Evolutionary conservation across 2,113 vertebrate species (phyloP).

Genomic region (Mystacornis crossleyi): DNA sequence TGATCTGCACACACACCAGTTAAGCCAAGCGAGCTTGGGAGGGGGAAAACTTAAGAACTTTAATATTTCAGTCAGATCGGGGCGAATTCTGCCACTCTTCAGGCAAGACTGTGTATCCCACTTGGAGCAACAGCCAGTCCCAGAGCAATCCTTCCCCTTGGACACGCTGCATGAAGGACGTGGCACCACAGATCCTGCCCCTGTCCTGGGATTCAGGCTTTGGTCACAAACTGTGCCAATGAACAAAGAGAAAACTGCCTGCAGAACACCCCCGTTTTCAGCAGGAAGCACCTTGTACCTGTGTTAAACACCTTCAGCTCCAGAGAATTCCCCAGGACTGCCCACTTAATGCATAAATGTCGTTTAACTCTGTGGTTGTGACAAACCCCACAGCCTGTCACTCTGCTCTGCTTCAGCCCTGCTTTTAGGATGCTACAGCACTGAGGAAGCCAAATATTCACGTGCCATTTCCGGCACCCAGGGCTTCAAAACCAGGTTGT

Average conservation of each 20-base stretch:
- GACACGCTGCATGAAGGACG: not conserved
- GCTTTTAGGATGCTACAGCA: not conserved
- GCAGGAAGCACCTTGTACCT: not conserved
- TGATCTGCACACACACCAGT: not conserved
- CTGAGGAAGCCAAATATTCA: not conserved
- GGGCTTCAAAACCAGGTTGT: not conserved
- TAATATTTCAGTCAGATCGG: not conserved
- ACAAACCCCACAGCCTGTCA: not conserved
- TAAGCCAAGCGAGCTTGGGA: not conserved
- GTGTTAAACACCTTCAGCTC: not conserved
- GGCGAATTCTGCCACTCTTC: not conserved
- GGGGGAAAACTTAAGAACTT: not conserved
- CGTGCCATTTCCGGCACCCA: not conserved
- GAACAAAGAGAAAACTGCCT: not conserved
- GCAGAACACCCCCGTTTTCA: not conserved
- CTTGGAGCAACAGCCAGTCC: not conserved
- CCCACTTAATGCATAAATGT: not conserved
- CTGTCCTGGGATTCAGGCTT: not conserved
- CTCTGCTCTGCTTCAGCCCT: not conserved
- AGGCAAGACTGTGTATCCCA: not conserved
- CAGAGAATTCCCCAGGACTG: not conserved
- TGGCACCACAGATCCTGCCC: not conserved
- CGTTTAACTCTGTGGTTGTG: not conserved
- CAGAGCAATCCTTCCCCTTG: not conserved
- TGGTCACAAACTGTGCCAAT: not conserved